These are phyloP conservation scores for Rhagonycha fulva DNA, from an alignment of 2,888 invertebrate species.

Conservation along the genomic window DNA sequence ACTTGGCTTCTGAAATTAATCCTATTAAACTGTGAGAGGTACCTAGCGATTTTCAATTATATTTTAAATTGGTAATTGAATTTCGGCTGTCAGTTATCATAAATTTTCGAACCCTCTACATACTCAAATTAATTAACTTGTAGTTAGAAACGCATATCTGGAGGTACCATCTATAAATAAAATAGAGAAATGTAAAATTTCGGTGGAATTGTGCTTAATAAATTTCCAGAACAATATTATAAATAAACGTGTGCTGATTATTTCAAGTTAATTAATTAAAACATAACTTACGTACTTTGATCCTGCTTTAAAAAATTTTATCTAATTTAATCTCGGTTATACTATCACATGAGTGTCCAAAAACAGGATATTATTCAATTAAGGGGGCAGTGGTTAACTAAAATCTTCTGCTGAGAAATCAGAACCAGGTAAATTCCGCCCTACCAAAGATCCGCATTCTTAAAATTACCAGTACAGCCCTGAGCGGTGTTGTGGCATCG, in stretches of 20 bases:
- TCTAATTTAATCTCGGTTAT: background rate
- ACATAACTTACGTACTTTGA: background rate
- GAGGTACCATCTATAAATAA: background rate
- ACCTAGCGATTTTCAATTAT: background rate
- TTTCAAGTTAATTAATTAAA: background rate
- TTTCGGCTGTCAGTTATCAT: slow-evolving; percentile 3
- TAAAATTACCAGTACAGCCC: too few species aligned
- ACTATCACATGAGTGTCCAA: background rate
- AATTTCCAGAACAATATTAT: background rate
- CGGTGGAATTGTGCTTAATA: background rate
- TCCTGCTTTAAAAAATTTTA: background rate
- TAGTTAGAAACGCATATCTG: background rate
- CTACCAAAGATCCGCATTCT: background rate
- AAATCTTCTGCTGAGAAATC: too few species aligned
- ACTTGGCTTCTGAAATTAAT: background rate
- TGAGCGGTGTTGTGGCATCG: background rate
- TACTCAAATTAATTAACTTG: slow-evolving; percentile 4
- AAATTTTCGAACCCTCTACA: slow-evolving; percentile 4
- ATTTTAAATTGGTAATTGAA: slow-evolving; percentile 3
- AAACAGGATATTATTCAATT: too few species aligned
- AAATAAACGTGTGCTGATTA: background rate
- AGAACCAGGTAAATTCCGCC: too few species aligned
- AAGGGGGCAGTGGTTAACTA: too few species aligned
- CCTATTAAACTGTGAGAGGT: background rate
- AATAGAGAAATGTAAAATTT: background rate